Evolutionary conservation across 2,113 vertebrate species (phyloP).

Genomic region (Oxyura jamaicensis): DNA sequence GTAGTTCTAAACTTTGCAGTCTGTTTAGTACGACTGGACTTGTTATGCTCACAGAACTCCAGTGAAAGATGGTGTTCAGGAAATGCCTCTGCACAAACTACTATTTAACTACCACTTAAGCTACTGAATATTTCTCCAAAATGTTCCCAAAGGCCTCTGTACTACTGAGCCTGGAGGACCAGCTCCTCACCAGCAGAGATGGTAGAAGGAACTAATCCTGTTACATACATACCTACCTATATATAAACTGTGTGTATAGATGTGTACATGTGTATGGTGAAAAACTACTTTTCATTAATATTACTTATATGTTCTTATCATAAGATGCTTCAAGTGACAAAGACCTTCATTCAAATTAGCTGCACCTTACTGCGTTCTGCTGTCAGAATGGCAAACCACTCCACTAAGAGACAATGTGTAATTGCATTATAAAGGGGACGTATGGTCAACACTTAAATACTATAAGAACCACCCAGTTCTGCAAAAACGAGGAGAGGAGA

Average conservation of each 20-base stretch:
- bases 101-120: background rate
- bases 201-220: background rate
- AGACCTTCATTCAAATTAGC: background rate
- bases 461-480: background rate
- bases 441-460: background rate
- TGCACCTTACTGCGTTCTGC: background rate
- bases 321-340: background rate
- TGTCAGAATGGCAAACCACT: background rate
- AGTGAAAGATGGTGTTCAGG: background rate
- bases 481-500: too few relatives aligned
- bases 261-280: background rate
- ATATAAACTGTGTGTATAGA: background rate
- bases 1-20: background rate
- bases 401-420: background rate
- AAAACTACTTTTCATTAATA: background rate
- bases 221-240: background rate
- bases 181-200: background rate
- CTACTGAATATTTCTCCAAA: background rate
- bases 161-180: background rate
- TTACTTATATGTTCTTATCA: background rate
- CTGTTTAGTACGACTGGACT: background rate
- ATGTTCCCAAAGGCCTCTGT: background rate
- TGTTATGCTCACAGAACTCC: background rate
- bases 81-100: background rate
- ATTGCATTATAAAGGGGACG: background rate